Conservation (phyloP, 2,797 vertebrate species). For the Catharus ustulatus region DNA sequence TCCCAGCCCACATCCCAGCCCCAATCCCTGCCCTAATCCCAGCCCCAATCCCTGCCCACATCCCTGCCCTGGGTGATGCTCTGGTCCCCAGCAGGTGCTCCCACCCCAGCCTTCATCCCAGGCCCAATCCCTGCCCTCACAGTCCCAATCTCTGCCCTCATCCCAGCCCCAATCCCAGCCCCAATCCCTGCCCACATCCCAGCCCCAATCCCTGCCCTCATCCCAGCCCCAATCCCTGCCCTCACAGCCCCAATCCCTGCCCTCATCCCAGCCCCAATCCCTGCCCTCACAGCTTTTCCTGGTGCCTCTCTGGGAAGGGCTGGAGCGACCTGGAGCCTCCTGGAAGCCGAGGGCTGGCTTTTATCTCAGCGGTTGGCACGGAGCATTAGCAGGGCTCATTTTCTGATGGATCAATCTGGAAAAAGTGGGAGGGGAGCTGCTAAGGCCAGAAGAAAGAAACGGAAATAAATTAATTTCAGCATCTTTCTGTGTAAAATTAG, state of each 20-base stretch:
- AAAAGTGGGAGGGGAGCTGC: slow-evolving; percentile 36
- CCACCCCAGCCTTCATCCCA: too few relatives aligned
- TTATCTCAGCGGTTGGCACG: background rate
- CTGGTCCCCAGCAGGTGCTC: too few relatives aligned
- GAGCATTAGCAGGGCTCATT: background rate
- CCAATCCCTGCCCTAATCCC: too few relatives aligned
- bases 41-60: too few relatives aligned
- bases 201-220: too few relatives aligned
- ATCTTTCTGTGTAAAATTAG: background rate
- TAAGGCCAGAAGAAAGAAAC: background rate
- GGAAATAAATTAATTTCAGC: background rate
- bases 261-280: background rate
- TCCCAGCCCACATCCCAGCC: too few relatives aligned
- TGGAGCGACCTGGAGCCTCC: background rate
- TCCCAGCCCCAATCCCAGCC: too few relatives aligned
- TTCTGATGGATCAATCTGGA: slow-evolving; percentile 32
- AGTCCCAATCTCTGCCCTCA: background rate
- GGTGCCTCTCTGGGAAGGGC: background rate
- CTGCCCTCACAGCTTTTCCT: background rate
- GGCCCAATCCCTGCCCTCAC: too few relatives aligned
- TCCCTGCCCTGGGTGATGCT: too few relatives aligned
- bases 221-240: too few relatives aligned
- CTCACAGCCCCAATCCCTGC: too few relatives aligned
- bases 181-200: too few relatives aligned
- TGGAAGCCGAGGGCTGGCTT: slow-evolving; percentile 16